Conservation (phyloP, 2,888 invertebrate species). For the Tillus elongatus region DNA sequence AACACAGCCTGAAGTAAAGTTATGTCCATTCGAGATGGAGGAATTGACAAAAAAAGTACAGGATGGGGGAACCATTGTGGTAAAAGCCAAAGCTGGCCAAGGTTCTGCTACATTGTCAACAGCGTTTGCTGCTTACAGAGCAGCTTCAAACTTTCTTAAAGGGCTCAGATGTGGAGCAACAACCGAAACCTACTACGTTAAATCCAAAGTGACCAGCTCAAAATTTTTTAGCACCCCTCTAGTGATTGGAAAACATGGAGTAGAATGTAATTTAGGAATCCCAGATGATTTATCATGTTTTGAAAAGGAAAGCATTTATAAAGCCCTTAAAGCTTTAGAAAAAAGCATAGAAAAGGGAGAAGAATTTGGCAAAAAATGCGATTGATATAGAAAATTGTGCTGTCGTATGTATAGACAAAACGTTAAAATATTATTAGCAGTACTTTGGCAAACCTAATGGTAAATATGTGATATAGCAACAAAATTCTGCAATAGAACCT, state of each 20-base stretch:
- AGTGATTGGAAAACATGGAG: not conserved
- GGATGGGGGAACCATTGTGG: conserved; percentile 90
- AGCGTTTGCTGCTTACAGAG: conserved; percentile 75
- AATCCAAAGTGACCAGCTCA: not conserved
- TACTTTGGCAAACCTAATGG: no score
- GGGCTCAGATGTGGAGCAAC: not conserved
- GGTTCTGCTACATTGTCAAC: conserved; percentile 94
- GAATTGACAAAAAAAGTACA: conserved; percentile 84
- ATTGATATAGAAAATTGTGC: no score
- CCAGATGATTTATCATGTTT: not conserved
- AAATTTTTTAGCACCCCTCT: not conserved
- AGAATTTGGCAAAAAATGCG: no score
- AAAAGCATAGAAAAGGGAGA: not conserved
- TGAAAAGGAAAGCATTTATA: not conserved
- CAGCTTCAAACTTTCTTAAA: not conserved
- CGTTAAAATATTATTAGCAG: no score
- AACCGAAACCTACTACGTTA: not conserved
- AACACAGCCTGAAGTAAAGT: conserved; percentile 56
- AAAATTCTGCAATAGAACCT: no score
- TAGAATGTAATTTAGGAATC: not conserved
- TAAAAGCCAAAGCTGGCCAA: conserved; percentile 92
- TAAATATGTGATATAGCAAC: no score
- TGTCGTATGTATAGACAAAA: no score
- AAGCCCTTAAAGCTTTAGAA: not conserved
- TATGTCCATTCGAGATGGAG: conserved; percentile 66